A percentile compares a stretch with the other conserved stretches of the same genome.
Conservation (phyloP, 37 sponge, comb jelly and placozoan genomes). For the Ianthella basta region DNA sequence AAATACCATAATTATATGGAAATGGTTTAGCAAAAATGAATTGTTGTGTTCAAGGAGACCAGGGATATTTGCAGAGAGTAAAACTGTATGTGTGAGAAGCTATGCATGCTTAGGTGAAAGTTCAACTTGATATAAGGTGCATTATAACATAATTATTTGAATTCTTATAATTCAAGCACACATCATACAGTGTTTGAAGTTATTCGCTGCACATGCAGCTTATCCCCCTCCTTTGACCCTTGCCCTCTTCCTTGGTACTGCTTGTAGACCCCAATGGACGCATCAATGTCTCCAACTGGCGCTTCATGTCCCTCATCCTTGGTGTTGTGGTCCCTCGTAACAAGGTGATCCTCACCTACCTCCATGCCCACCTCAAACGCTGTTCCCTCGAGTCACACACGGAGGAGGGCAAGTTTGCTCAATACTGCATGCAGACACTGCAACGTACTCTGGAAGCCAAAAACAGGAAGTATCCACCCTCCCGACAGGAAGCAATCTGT, state of each 20-base stretch:
- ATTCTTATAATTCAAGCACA: no score
- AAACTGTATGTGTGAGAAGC: neutral
- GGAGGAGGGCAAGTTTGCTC: conserved; percentile 94
- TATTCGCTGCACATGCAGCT: no score
- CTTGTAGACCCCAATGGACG: conserved; percentile 88
- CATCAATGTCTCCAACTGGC: conserved; percentile 95
- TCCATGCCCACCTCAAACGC: conserved; percentile 81
- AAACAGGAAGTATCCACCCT: conserved; percentile 96
- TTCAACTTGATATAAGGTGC: no score
- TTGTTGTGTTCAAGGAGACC: no score
- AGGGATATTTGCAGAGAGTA: no score
- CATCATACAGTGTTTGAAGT: no score
- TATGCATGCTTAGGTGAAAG: neutral
- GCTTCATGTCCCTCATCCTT: conserved; percentile 72
- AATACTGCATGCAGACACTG: conserved; percentile 75
- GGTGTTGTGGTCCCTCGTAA: conserved; percentile 91
- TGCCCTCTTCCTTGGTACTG: neutral
- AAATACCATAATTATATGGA: no score
- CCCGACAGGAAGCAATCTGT: conserved; percentile 82
- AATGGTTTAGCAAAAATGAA: no score
- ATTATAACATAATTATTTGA: no score
- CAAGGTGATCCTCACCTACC: conserved; percentile 81
- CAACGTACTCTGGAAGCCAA: conserved; percentile 70
- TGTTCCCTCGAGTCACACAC: conserved; percentile 80
- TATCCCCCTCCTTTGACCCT: no score